Evolutionary conservation across 2,888 invertebrate species (phyloP).

Genomic region (Mechanitis messenoides): DNA sequence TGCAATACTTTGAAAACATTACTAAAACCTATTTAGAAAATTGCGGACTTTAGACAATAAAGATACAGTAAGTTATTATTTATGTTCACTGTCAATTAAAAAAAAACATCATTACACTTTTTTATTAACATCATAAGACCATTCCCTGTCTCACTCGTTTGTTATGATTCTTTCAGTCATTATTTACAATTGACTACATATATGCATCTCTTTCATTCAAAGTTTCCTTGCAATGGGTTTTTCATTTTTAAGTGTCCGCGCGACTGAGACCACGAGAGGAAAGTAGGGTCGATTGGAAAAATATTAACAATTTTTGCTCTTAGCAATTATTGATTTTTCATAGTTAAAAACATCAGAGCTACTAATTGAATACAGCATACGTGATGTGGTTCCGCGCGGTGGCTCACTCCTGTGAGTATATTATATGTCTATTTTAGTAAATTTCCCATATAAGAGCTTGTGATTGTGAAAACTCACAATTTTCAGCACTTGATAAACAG

Average conservation of each 20-base stretch:
- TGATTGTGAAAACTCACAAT: slow-evolving; percentile 64
- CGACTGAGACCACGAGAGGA: slow-evolving; percentile 56
- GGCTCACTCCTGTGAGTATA: slow-evolving; percentile 50
- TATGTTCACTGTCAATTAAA: slow-evolving; percentile 19
- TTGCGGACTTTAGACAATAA: slow-evolving; percentile 32
- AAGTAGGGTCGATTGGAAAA: slow-evolving; percentile 62
- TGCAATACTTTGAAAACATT: slow-evolving; percentile 49
- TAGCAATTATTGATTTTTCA: slow-evolving; percentile 76
- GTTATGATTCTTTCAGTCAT: slow-evolving; percentile 69
- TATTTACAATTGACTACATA: slow-evolving; percentile 69
- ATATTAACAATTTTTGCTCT: slow-evolving; percentile 71
- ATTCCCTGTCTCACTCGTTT: slow-evolving; percentile 62
- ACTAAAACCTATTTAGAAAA: slow-evolving; percentile 37
- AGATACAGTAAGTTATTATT: slow-evolving; percentile 39
- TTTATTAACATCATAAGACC: slow-evolving; percentile 50
- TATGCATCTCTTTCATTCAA: slow-evolving; percentile 63
- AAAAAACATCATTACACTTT: slow-evolving; percentile 54
- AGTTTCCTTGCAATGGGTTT: slow-evolving; percentile 69
- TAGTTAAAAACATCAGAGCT: slow-evolving; percentile 57
- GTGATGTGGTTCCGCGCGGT: slow-evolving; percentile 50
- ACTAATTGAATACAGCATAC: slow-evolving; percentile 66
- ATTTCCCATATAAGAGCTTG: slow-evolving; percentile 52
- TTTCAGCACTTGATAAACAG: slow-evolving; percentile 61
- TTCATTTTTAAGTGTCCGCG: slow-evolving; percentile 68
- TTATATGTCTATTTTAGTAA: slow-evolving; percentile 48